Conservation (phyloP, 2,888 invertebrate species). For the Lasioglossum pauxillum region DNA sequence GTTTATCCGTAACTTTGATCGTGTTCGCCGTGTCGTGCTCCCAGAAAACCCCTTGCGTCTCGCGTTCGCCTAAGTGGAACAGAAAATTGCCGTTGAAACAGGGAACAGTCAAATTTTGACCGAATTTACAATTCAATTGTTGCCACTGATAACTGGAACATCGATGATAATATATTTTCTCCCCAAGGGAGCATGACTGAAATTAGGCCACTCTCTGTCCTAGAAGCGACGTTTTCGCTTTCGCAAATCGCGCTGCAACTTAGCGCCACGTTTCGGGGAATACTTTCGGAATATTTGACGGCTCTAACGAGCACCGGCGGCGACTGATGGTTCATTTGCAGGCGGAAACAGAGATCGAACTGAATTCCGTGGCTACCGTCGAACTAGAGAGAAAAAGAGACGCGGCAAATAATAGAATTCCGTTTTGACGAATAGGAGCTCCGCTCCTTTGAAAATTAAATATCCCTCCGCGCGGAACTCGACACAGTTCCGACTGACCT, state of each 20-base stretch:
- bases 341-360: conserved; percentile 18
- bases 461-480: neutral
- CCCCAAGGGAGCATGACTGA: neutral
- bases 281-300: conserved; percentile 43
- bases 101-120: neutral
- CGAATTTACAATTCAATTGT: neutral
- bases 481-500: neutral
- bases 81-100: neutral
- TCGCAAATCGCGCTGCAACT: conserved; percentile 34
- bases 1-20: conserved; percentile 54
- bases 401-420: conserved; percentile 13
- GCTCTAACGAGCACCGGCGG: conserved; percentile 48
- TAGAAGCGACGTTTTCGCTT: conserved; percentile 15
- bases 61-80: neutral
- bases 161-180: neutral
- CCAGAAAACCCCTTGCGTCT: neutral
- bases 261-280: conserved; percentile 55
- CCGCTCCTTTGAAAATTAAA: conserved; percentile 5
- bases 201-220: neutral
- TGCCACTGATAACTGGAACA: neutral
- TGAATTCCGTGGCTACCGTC: neutral
- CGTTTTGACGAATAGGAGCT: neutral
- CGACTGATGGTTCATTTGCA: conserved; percentile 39
- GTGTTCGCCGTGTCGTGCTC: conserved; percentile 14
- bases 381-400: neutral